phyloP scores from a whole-genome alignment of 1,140 invertebrate species.

The Vanessa atalanta region DNA sequence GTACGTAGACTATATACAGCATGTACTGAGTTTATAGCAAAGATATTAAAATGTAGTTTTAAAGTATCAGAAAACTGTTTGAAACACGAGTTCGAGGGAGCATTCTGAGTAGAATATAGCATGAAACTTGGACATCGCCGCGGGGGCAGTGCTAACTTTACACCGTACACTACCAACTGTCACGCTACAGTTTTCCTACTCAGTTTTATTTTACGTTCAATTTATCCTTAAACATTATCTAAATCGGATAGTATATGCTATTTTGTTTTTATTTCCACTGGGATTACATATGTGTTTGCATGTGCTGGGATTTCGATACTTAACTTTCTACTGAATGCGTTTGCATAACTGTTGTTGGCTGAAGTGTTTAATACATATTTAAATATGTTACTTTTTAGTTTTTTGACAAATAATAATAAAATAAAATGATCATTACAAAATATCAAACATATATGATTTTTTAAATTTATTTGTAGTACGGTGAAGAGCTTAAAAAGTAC shows the following conservation, averaged over 20 bases:
- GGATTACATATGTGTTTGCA: conserved; percentile 23
- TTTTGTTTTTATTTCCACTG: conserved; percentile 43
- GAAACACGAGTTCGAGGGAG: conserved; percentile 45
- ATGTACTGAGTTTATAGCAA: neutral
- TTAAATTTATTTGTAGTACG: neutral
- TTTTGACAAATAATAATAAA: no score
- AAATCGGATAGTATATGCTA: conserved; percentile 51
- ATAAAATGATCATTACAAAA: neutral
- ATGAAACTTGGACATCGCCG: conserved; percentile 41
- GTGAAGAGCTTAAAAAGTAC: neutral
- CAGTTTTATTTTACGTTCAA: conserved; percentile 66
- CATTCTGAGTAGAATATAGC: conserved; percentile 41
- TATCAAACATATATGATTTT: neutral
- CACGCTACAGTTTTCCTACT: conserved; percentile 47
- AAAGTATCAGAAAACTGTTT: conserved; percentile 54
- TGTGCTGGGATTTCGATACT: conserved; percentile 10
- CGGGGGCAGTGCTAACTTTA: conserved; percentile 52
- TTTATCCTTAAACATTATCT: conserved; percentile 58
- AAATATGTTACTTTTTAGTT: no score
- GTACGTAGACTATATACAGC: neutral
- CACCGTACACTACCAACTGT: conserved; percentile 47
- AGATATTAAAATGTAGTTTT: conserved; percentile 44
- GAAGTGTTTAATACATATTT: no score
- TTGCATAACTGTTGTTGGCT: neutral
- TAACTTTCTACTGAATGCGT: neutral